These are phyloP conservation scores for Leptinotarsa tumamoca DNA, from an alignment of 2,888 invertebrate genomes.

Conservation along the genomic window DNA sequence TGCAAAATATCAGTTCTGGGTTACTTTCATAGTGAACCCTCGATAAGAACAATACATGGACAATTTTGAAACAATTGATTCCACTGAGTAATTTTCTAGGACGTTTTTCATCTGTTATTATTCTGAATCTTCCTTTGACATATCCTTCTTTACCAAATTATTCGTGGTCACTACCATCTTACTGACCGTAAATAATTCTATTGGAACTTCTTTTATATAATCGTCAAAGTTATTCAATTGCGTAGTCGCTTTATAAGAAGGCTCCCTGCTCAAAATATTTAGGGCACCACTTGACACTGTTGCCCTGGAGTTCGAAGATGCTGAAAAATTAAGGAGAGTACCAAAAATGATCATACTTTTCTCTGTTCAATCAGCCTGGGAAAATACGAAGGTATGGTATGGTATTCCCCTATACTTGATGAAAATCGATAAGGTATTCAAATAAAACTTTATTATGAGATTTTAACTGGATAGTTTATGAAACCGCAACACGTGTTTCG, in stretches of 20 bases:
- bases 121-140: slow-evolving; percentile 23
- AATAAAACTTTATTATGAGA: too few relatives aligned
- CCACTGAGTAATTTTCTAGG: neutral
- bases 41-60: too few relatives aligned
- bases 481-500: too few relatives aligned
- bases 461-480: too few relatives aligned
- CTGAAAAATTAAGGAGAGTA: slow-evolving; percentile 36
- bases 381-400: too few relatives aligned
- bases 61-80: too few relatives aligned
- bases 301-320: slow-evolving; percentile 48
- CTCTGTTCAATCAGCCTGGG: too few relatives aligned
- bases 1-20: neutral
- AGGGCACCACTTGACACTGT: slow-evolving; percentile 45
- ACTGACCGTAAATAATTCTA: slow-evolving; percentile 64
- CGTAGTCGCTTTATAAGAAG: slow-evolving; percentile 37
- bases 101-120: neutral
- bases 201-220: slow-evolving; percentile 62
- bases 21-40: too few relatives aligned
- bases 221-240: slow-evolving; percentile 51
- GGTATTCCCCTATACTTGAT: too few relatives aligned
- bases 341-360: neutral
- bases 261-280: slow-evolving; percentile 40
- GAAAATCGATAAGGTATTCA: too few relatives aligned
- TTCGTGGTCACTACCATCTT: slow-evolving; percentile 56
- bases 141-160: slow-evolving; percentile 24